Evolutionary conservation across 2,888 invertebrate genomes (phyloP).

Genomic region (Sphaerophoria taeniata): DNA sequence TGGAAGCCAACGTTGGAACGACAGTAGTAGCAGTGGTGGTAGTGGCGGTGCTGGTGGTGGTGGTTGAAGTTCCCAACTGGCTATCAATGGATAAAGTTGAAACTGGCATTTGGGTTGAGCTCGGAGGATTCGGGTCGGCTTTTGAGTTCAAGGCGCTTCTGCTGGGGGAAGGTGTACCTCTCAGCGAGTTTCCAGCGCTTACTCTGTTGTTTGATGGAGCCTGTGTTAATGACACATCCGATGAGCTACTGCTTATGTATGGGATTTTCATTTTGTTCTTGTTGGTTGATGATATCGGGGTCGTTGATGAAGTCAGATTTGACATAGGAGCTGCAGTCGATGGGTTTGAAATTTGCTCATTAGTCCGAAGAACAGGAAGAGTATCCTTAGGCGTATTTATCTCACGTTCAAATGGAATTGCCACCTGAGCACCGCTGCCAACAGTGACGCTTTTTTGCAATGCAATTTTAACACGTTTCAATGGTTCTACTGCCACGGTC

Average conservation of each 20-base stretch:
- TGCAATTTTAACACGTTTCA: constrained; percentile 80
- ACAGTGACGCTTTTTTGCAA: constrained; percentile 40
- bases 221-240: constrained; percentile 45
- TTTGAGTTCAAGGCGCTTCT: constrained; percentile 72
- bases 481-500: constrained; percentile 28
- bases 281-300: neutral
- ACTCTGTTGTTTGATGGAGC: constrained; percentile 23
- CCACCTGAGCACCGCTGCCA: constrained; percentile 62
- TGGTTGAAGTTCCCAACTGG: constrained; percentile 10
- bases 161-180: constrained; percentile 63
- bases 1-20: constrained; percentile 60
- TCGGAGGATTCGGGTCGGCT: constrained; percentile 38
- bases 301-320: constrained; percentile 12
- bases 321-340: constrained; percentile 7
- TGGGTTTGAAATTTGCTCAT: constrained; percentile 46
- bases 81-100: constrained; percentile 32
- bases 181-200: constrained; percentile 15
- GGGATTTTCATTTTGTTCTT: constrained; percentile 25
- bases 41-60: neutral
- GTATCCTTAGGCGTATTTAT: constrained; percentile 36
- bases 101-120: constrained; percentile 39
- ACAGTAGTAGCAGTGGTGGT: constrained; percentile 38
- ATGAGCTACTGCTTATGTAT: constrained; percentile 6
- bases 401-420: constrained; percentile 68
- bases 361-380: constrained; percentile 41